Percentiles rank a stretch among this genome's conserved stretches.
phyloP scores from a whole-genome alignment of 2,113 vertebrate species.

The Xerus inauris region DNA sequence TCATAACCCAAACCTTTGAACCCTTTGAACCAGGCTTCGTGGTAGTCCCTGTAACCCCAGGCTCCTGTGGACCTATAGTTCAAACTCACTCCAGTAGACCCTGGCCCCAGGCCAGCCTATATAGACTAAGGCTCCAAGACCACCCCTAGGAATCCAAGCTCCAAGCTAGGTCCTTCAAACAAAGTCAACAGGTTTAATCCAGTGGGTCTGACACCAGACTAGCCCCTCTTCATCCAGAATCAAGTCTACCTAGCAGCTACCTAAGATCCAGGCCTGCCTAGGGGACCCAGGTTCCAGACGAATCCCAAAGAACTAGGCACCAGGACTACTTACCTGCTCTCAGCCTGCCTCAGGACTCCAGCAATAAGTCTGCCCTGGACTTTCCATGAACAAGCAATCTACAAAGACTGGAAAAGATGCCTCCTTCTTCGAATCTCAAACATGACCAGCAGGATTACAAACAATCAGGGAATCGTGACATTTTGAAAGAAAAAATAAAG shows the following conservation, averaged over 20 bases:
- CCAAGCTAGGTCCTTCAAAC: no score
- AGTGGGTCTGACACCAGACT: no score
- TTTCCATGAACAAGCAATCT: background rate
- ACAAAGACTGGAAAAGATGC: background rate
- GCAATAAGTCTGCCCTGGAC: background rate
- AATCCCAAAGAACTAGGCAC: background rate
- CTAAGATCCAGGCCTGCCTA: background rate
- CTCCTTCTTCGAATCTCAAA: background rate
- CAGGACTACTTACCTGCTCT: background rate
- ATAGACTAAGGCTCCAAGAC: background rate
- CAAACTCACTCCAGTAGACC: background rate
- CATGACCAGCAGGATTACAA: background rate
- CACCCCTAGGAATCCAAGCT: background rate
- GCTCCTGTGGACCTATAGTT: background rate
- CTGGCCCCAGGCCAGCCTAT: no score
- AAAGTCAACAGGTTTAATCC: background rate
- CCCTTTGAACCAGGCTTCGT: background rate
- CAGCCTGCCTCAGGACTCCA: background rate
- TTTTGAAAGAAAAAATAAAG: background rate
- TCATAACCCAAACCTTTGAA: background rate
- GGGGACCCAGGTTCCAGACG: background rate
- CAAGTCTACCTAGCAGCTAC: background rate
- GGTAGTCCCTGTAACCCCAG: background rate
- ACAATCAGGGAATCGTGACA: background rate
- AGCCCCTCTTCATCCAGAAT: background rate